A percentile compares a stretch with the other conserved stretches of the same genome.
Conservation (phyloP, 2,113 vertebrate genomes). For the Diphyllodes magnificus region DNA sequence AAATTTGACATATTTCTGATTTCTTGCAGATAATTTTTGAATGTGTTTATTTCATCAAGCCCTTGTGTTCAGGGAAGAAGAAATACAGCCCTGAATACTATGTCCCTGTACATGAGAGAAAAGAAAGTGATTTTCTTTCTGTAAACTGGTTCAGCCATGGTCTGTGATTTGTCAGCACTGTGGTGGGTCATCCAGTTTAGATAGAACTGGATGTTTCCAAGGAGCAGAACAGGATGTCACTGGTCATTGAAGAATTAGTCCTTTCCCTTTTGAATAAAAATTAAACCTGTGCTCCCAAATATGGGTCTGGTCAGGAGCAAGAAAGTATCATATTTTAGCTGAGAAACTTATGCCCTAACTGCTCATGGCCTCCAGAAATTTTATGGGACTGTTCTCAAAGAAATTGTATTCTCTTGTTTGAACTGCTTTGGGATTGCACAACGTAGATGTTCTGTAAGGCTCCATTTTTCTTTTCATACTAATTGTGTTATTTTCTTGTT, state of each 20-base stretch:
- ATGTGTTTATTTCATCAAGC: conserved; percentile 35
- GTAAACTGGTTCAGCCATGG: not conserved
- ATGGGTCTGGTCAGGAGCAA: not conserved
- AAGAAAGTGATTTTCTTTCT: not conserved
- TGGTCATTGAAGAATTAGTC: not conserved
- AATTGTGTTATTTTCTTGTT: not conserved
- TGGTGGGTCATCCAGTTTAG: not conserved
- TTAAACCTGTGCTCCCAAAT: not conserved
- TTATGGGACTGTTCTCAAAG: not conserved
- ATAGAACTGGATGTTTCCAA: not conserved
- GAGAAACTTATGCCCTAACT: not conserved
- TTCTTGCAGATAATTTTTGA: conserved; percentile 36
- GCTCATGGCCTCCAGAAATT: not conserved
- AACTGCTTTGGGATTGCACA: not conserved
- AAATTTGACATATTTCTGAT: conserved; percentile 42
- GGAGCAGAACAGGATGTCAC: not conserved
- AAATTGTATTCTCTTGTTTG: not conserved
- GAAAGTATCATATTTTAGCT: not conserved
- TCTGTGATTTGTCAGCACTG: conserved; percentile 9
- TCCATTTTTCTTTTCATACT: not conserved
- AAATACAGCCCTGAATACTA: not conserved
- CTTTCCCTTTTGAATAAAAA: not conserved
- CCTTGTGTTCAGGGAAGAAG: not conserved
- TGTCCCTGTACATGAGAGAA: not conserved
- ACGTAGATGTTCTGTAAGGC: not conserved